Evolutionary conservation across 1,140 invertebrate genomes (phyloP).

Genomic region (Sipha flava): DNA sequence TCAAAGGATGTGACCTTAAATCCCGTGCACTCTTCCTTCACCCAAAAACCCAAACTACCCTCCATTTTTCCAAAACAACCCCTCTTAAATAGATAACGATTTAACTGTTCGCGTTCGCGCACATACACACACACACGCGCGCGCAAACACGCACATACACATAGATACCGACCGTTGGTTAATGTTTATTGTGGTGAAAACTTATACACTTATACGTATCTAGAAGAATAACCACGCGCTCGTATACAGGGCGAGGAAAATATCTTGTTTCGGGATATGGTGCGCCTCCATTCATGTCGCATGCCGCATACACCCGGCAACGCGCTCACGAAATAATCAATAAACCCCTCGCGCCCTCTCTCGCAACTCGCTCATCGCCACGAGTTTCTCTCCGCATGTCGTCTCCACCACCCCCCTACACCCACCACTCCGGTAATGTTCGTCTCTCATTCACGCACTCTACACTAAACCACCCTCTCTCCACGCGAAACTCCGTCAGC

Average conservation of each 20-base stretch:
- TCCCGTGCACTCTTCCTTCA: not conserved
- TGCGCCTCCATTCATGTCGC: slow-evolving; percentile 1
- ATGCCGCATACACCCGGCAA: not conserved
- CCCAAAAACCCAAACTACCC: not conserved
- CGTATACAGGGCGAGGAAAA: not conserved
- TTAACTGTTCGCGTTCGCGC: no score
- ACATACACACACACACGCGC: no score
- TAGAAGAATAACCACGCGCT: no score
- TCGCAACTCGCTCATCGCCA: not conserved
- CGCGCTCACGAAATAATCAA: not conserved
- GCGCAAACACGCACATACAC: no score
- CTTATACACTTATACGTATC: no score
- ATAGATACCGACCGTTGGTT: no score
- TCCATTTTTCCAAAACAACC: not conserved
- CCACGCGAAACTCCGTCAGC: not conserved
- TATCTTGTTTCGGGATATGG: not conserved
- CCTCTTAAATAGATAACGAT: no score
- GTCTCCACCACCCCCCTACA: not conserved
- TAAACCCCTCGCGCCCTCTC: not conserved
- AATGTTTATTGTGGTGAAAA: no score
- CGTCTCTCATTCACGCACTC: not conserved
- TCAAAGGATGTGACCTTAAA: slow-evolving; percentile 23
- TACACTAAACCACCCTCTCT: not conserved
- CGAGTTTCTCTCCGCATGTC: not conserved
- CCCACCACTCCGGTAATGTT: no score